Percentiles rank a stretch among this genome's conserved stretches.
These are phyloP conservation scores for Drosophila neonasuta DNA, from an alignment of 2,888 invertebrate species.

Conservation along the genomic window DNA sequence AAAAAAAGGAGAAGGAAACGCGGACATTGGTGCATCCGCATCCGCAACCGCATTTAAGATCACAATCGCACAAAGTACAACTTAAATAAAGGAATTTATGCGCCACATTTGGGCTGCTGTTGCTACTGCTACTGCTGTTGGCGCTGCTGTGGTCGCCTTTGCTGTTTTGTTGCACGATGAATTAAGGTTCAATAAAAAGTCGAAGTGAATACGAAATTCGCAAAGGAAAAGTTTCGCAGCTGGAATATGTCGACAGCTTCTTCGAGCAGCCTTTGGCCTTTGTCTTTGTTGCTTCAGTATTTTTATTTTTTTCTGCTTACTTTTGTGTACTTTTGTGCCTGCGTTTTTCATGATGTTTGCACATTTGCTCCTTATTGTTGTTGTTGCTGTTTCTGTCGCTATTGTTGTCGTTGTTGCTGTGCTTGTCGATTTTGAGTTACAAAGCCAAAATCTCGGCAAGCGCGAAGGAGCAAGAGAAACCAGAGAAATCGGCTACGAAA, in stretches of 20 bases:
- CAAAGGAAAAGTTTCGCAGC: slow-evolving; percentile 18
- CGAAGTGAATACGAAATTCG: slow-evolving; percentile 26
- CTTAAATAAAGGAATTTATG: slow-evolving; percentile 68
- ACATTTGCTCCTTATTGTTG: slow-evolving; percentile 62
- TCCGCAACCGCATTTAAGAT: slow-evolving; percentile 39
- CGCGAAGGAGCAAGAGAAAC: slow-evolving; percentile 19
- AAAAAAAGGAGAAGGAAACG: slow-evolving; percentile 31
- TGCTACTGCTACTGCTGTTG: neutral
- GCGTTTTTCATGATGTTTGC: slow-evolving; percentile 74
- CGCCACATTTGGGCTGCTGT: slow-evolving; percentile 41
- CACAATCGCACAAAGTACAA: slow-evolving; percentile 57
- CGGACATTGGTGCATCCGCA: slow-evolving; percentile 49
- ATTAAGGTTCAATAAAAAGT: slow-evolving; percentile 68
- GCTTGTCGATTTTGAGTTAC: slow-evolving; percentile 71
- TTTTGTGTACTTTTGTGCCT: slow-evolving; percentile 18
- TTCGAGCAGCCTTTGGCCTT: slow-evolving; percentile 46
- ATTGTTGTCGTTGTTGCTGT: slow-evolving; percentile 30
- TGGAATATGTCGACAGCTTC: slow-evolving; percentile 26
- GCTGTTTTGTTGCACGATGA: slow-evolving; percentile 47
- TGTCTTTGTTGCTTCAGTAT: slow-evolving; percentile 35
- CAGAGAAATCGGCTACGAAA: slow-evolving; percentile 51
- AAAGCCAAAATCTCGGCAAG: slow-evolving; percentile 72
- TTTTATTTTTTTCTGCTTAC: slow-evolving; percentile 3
- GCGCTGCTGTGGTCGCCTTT: slow-evolving; percentile 9
- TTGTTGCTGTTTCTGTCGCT: slow-evolving; percentile 22